Conservation (phyloP, 2,888 invertebrate species). For the Netelia inedita region DNA sequence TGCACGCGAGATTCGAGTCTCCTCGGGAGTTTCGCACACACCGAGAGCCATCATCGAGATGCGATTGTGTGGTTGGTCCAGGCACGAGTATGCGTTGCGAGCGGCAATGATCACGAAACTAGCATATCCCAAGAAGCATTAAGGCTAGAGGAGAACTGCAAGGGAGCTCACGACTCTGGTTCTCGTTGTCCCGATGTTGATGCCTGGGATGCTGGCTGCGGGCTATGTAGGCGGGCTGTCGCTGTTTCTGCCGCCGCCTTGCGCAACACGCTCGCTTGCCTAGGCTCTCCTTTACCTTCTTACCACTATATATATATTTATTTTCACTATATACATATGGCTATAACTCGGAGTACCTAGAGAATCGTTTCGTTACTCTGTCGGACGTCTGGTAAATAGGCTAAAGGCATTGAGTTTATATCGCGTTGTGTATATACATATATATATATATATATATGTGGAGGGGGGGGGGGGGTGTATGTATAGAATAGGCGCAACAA, state of each 20-base stretch:
- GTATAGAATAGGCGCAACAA: slow-evolving; percentile 13
- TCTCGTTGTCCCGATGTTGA: slow-evolving; percentile 36
- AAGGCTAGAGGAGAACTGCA: slow-evolving; percentile 39
- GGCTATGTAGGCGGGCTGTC: slow-evolving; percentile 81
- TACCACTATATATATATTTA: background rate
- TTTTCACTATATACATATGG: slow-evolving; percentile 16
- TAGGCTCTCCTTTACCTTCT: slow-evolving; percentile 43
- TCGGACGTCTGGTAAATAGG: slow-evolving; percentile 76
- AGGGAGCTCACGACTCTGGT: slow-evolving; percentile 65
- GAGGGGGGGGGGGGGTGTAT: background rate
- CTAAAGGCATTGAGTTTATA: slow-evolving; percentile 71
- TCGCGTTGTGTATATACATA: slow-evolving; percentile 24
- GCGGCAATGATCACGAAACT: slow-evolving; percentile 64
- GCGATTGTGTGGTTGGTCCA: slow-evolving; percentile 47
- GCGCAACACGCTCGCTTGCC: slow-evolving; percentile 74
- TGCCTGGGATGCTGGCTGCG: slow-evolving; percentile 72
- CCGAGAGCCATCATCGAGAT: slow-evolving; percentile 28
- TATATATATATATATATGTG: slow-evolving; percentile 5
- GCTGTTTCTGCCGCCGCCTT: slow-evolving; percentile 70
- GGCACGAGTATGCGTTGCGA: background rate
- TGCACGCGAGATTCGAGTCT: slow-evolving; percentile 48
- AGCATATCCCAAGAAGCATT: slow-evolving; percentile 62
- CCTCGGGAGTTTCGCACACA: slow-evolving; percentile 49
- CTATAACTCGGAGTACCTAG: slow-evolving; percentile 50
- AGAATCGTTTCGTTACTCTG: slow-evolving; percentile 73